Evolutionary conservation across 2,888 invertebrate genomes (phyloP).

Genomic region (Eilema sororculum): DNA sequence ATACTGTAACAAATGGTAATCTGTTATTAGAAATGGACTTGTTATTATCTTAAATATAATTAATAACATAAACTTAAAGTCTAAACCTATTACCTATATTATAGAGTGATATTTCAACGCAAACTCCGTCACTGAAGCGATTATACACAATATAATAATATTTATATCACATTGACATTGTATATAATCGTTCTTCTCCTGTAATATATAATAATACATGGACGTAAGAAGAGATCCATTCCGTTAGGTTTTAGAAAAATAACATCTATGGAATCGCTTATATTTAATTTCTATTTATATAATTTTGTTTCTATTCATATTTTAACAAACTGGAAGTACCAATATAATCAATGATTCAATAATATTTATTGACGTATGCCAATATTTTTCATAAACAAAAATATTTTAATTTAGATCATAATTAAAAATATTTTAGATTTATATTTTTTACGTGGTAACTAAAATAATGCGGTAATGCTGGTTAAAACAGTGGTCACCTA

Average conservation of each 20-base stretch:
- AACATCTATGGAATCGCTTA: constrained; percentile 42
- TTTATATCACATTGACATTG: constrained; percentile 3
- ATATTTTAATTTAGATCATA: background rate
- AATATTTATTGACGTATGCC: constrained; percentile 12
- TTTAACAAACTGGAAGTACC: constrained; percentile 25
- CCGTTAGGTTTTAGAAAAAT: constrained; percentile 60
- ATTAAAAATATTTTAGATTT: background rate
- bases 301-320: background rate
- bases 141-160: constrained; percentile 20
- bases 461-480: background rate
- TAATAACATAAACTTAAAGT: constrained; percentile 17
- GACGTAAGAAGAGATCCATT: constrained; percentile 68
- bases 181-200: constrained; percentile 23
- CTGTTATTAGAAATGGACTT: constrained; percentile 30
- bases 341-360: constrained; percentile 25
- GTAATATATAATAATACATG: constrained; percentile 42
- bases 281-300: constrained; percentile 26
- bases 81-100: constrained; percentile 15
- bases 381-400: constrained; percentile 1
- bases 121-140: constrained; percentile 32
- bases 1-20: constrained; percentile 29
- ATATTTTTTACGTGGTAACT: background rate
- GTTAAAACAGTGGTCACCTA: background rate
- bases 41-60: constrained; percentile 3
- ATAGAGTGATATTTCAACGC: constrained; percentile 28